Evolutionary conservation across 2,888 invertebrate genomes (phyloP), one percentile per base, ranked within the genome.

Genomic region (Punctoribates punctum): DNA sequence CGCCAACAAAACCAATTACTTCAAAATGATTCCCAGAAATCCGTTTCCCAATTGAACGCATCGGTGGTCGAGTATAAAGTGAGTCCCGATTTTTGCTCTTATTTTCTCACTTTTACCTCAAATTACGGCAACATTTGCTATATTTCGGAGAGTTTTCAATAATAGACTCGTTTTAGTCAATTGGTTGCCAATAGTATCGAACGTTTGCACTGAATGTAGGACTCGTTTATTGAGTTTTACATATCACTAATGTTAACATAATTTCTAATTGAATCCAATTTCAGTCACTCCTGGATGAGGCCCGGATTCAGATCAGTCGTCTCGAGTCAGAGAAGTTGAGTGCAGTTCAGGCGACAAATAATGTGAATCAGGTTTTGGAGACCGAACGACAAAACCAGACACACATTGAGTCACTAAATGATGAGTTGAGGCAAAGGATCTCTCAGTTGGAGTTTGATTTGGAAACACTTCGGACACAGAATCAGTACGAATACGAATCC

Each of bases 161-260:
- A 34, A 34, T 34, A 34, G 34, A 34, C n/a, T n/a, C n/a, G 8
- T 5, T 34, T 34, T 8, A 34, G 34, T 27, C 1, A 62, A 15
- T 51, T 5, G 13, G 13, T 62, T 29, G 62, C 62, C 62, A 2
- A 62, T 29, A 62, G 13, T 62, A 62, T 1, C 29, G 23, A 62
- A 62, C 62, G 27, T 62, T 62, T 62, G 62, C 57, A 62, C 62
- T 62, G 62, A 62, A 62, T 62, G 62, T 62, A 62, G 5, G 27
- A 27, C 62, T 62, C n/a, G 2, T 54, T 20, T 5, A 62, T 29
- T 62, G 27, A 62, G 62, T 62, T 13, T 62, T 62, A 62, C 62
- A 27, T 62, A 62, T 62, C 62, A 62, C 27, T 27, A 27, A 62
- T 62, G 62, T 60, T 29, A 29, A 62, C 62, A 62, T 54, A 25